Evolutionary conservation across 2,113 vertebrate species (phyloP).

Genomic region (Tragelaphus strepsiceros): DNA sequence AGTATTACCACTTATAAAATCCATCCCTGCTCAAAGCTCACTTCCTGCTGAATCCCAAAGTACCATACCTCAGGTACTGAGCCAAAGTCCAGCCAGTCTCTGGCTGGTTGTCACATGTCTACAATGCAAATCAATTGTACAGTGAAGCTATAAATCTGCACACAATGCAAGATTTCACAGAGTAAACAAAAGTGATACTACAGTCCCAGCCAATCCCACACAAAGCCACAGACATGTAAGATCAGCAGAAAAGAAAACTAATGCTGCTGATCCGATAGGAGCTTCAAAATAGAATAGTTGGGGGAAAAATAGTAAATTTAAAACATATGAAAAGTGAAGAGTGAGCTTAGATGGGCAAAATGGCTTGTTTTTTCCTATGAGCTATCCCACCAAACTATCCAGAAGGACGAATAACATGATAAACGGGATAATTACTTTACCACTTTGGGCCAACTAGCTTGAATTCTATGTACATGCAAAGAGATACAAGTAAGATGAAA

Average conservation of each 20-base stretch:
- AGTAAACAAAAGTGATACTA: neutral
- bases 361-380: neutral
- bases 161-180: neutral
- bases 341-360: neutral
- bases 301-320: neutral
- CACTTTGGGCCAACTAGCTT: neutral
- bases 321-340: neutral
- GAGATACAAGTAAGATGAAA: neutral
- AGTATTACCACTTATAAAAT: neutral
- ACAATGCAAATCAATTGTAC: neutral
- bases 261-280: neutral
- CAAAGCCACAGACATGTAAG: neutral
- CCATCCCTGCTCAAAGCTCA: neutral
- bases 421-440: neutral
- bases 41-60: neutral
- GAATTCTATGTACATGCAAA: neutral
- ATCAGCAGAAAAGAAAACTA: neutral
- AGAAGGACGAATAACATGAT: neutral
- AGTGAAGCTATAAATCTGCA: neutral
- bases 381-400: neutral
- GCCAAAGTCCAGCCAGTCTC: neutral
- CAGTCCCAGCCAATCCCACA: neutral
- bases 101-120: neutral
- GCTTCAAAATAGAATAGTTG: neutral
- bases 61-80: neutral